Evolutionary conservation across 2,797 vertebrate species (phyloP).

Genomic region (Cyprinodon diabolis): DNA sequence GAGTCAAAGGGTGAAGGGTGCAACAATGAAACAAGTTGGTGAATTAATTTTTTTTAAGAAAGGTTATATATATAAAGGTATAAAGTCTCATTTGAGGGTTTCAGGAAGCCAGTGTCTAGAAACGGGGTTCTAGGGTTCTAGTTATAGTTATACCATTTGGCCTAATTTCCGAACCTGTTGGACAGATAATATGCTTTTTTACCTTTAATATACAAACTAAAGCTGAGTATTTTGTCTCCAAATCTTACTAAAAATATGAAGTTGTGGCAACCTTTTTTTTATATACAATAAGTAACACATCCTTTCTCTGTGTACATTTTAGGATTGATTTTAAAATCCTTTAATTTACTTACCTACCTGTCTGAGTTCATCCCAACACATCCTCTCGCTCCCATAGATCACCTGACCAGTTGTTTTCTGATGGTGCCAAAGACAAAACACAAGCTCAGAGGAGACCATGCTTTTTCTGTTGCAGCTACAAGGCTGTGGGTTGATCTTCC

Average conservation of each 20-base stretch:
- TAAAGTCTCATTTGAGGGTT: not conserved
- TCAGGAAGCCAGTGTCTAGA: conserved; percentile 56
- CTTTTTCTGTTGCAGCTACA: no score
- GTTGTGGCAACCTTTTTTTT: no score
- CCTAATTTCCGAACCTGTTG: conserved; percentile 60
- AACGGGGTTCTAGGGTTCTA: conserved; percentile 52
- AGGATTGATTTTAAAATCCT: not conserved
- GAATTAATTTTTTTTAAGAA: not conserved
- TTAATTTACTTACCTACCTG: no score
- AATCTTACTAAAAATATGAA: conserved; percentile 7
- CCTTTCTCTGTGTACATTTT: not conserved
- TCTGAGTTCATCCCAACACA: no score
- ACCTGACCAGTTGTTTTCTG: no score
- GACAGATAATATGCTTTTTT: conserved; percentile 24
- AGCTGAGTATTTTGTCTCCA: conserved; percentile 18
- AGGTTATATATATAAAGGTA: not conserved
- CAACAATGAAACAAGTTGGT: conserved; percentile 12
- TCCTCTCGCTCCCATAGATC: no score
- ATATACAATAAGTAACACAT: not conserved
- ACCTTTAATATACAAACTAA: conserved; percentile 28
- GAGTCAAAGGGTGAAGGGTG: not conserved
- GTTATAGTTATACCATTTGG: conserved; percentile 24
- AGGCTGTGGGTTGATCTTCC: no score
- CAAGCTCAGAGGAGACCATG: no score
- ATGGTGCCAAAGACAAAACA: no score